phyloP scores from a whole-genome alignment of 1,140 invertebrate species.

The Musca domestica region DNA sequence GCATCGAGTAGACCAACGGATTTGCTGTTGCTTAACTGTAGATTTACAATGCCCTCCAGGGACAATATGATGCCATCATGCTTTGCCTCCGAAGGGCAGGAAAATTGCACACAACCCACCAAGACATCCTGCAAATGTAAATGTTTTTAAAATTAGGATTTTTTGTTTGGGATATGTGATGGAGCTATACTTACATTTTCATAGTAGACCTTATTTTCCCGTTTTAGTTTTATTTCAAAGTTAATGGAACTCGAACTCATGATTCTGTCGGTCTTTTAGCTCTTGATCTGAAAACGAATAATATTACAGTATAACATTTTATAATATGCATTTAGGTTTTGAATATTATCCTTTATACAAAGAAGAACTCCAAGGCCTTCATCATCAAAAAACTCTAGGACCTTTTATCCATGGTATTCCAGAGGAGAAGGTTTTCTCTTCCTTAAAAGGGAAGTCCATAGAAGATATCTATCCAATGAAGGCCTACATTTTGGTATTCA shows the following conservation, averaged over 20 bases:
- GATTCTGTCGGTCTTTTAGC: no score
- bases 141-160: background rate
- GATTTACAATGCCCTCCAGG: conserved; percentile 85
- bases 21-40: conserved; percentile 87
- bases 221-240: conserved; percentile 51
- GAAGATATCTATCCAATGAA: no score
- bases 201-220: conserved; percentile 51
- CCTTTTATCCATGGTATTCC: no score
- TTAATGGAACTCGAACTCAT: conserved; percentile 34
- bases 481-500: no score
- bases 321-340: no score
- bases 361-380: no score
- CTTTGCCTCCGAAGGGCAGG: conserved; percentile 75
- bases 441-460: no score
- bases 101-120: conserved; percentile 76
- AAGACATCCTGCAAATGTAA: conserved; percentile 39
- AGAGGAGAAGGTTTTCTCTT: no score
- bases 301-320: no score
- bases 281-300: no score
- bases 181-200: conserved; percentile 42
- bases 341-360: no score
- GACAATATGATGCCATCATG: conserved; percentile 87
- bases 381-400: no score
- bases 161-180: background rate
- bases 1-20: conserved; percentile 93